These are phyloP conservation scores for Syngnathus acus DNA, from an alignment of 2,797 vertebrate species.

Conservation along the genomic window DNA sequence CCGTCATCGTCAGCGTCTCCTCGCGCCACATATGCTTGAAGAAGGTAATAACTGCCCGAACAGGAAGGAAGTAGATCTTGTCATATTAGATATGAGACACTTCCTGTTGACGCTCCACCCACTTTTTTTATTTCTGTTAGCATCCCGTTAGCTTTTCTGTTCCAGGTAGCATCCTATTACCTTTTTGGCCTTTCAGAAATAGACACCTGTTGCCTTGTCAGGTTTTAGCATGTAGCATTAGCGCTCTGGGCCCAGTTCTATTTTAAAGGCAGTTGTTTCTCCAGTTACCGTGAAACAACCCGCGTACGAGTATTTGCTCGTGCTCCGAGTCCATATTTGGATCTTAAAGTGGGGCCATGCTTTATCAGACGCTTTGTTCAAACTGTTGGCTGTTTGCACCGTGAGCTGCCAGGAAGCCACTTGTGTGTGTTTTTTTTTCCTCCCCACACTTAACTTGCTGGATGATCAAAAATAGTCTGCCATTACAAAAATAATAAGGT, in stretches of 20 bases:
- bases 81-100: slow-evolving; percentile 8
- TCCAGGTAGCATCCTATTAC: not conserved
- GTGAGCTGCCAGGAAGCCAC: not conserved
- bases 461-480: too few species aligned
- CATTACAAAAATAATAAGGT: not conserved
- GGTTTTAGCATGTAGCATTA: not conserved
- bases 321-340: not conserved
- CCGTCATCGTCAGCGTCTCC: slow-evolving; percentile 1
- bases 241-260: not conserved
- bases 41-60: not conserved
- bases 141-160: not conserved
- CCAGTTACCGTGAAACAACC: not conserved
- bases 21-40: not conserved
- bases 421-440: not conserved
- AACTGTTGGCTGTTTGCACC: not conserved
- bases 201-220: not conserved
- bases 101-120: slow-evolving; percentile 55
- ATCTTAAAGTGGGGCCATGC: not conserved
- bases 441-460: too few species aligned
- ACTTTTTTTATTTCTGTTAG: slow-evolving; percentile 6
- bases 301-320: not conserved
- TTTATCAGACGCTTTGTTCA: slow-evolving; percentile 1
- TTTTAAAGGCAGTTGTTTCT: slow-evolving; percentile 1
- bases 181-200: not conserved
- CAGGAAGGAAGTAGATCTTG: slow-evolving; percentile 1